Conservation (phyloP, 2,113 vertebrate genomes). For the Lutjanus erythropterus region DNA sequence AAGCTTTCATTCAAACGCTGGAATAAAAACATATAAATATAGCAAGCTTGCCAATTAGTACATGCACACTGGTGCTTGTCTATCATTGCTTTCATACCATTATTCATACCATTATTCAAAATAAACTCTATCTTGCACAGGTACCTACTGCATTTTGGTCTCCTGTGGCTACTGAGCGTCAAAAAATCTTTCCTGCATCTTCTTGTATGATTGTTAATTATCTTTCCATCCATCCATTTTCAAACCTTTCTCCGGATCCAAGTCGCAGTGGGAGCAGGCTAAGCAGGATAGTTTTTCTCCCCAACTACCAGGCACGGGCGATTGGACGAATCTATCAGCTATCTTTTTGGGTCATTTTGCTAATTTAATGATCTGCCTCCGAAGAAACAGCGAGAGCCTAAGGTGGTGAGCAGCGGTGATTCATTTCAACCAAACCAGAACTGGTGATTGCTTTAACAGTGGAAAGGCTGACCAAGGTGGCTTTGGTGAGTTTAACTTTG, state of each 20-base stretch:
- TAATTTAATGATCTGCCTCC: too few species aligned
- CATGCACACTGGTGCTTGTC: not conserved
- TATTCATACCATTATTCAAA: conserved; percentile 10
- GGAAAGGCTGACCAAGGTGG: too few species aligned
- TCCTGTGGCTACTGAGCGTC: not conserved
- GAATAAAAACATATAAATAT: conserved; percentile 25
- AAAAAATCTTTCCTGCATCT: not conserved
- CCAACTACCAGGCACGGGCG: too few species aligned
- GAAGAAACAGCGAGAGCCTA: too few species aligned
- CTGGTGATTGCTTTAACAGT: too few species aligned
- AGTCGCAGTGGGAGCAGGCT: too few species aligned
- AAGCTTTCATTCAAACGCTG: conserved; percentile 10
- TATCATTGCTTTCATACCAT: not conserved
- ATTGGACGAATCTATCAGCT: too few species aligned
- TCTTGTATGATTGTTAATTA: not conserved
- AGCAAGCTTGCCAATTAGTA: conserved; percentile 18
- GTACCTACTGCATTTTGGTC: not conserved
- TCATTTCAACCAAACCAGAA: too few species aligned
- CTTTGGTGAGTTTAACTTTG: too few species aligned
- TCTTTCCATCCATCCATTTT: not conserved
- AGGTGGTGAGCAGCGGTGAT: too few species aligned
- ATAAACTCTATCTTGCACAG: not conserved
- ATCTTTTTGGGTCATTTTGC: too few species aligned
- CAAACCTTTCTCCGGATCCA: not conserved
- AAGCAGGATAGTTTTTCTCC: not conserved